These are phyloP conservation scores for Forbesichthys papilliferus DNA, from an alignment of 2,113 vertebrate genomes.

Conservation along the genomic window DNA sequence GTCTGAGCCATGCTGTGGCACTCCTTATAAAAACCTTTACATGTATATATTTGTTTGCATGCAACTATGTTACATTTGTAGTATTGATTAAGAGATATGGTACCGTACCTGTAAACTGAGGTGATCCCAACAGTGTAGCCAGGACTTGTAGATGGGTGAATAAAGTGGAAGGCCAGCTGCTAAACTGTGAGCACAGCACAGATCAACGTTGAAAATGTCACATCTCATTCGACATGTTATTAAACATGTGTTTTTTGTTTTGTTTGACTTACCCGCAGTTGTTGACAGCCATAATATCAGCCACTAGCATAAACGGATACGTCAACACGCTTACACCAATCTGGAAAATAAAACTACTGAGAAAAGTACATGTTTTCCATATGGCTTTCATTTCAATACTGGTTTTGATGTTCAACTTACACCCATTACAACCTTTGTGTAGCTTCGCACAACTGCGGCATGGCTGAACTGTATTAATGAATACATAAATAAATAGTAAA, in stretches of 20 bases:
- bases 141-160: constrained; percentile 81
- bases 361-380: not conserved
- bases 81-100: not conserved
- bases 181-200: constrained; percentile 70
- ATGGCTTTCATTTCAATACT: not conserved
- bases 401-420: constrained; percentile 64
- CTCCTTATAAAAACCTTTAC: no score
- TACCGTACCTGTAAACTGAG: constrained; percentile 75
- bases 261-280: constrained; percentile 84
- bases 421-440: constrained; percentile 90
- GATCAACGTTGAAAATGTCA: not conserved
- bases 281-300: constrained; percentile 89
- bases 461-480: constrained; percentile 81
- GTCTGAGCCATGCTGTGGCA: no score
- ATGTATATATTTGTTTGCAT: not conserved
- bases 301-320: constrained; percentile 87
- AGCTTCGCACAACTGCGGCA: constrained; percentile 85
- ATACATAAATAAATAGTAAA: constrained; percentile 24
- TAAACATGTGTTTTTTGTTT: no score
- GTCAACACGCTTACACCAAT: constrained; percentile 87
- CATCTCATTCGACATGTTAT: not conserved
- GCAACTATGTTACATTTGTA: not conserved
- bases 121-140: constrained; percentile 87
- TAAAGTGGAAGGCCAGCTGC: constrained; percentile 83
- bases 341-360: constrained; percentile 61